phyloP scores from a whole-genome alignment of 2,888 invertebrate genomes.

The Parasteatoda lunata region DNA sequence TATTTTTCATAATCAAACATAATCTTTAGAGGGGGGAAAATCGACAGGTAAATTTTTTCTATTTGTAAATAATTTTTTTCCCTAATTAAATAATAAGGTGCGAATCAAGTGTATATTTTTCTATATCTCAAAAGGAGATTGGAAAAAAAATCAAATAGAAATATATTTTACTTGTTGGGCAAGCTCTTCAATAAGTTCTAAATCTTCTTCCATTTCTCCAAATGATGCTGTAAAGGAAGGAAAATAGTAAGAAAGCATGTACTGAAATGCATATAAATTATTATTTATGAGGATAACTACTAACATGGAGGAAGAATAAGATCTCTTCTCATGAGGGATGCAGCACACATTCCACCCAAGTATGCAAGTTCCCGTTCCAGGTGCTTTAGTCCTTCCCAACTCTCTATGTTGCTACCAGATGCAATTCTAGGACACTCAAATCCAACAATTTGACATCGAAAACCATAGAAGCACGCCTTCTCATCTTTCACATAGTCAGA shows the following conservation, averaged over 20 bases:
- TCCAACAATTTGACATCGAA: slow-evolving; percentile 77
- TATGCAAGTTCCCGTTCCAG: slow-evolving; percentile 93
- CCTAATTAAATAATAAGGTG: too few relatives aligned
- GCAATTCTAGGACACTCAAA: slow-evolving; percentile 68
- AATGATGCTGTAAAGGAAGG: slow-evolving; percentile 71
- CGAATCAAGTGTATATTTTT: background rate
- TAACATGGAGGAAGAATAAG: slow-evolving; percentile 80
- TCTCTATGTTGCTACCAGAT: slow-evolving; percentile 46
- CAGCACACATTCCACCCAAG: slow-evolving; percentile 92
- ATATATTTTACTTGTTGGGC: slow-evolving; percentile 75
- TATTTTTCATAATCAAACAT: too few relatives aligned
- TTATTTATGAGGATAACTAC: slow-evolving; percentile 68
- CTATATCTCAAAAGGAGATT: background rate
- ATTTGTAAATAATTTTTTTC: too few relatives aligned
- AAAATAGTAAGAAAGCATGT: background rate
- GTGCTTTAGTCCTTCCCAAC: slow-evolving; percentile 79
- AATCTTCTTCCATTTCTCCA: slow-evolving; percentile 81
- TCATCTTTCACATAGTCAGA: slow-evolving; percentile 95
- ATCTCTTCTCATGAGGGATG: slow-evolving; percentile 89
- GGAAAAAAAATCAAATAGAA: background rate
- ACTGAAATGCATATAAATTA: background rate
- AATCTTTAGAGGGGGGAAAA: too few relatives aligned
- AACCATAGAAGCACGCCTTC: slow-evolving; percentile 84
- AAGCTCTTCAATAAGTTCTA: slow-evolving; percentile 83
- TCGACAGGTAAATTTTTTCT: too few relatives aligned